A percentile compares a stretch with the other conserved stretches of the same genome.
phyloP scores from a whole-genome alignment of 2,113 vertebrate species.

The Nothocercus julius region DNA sequence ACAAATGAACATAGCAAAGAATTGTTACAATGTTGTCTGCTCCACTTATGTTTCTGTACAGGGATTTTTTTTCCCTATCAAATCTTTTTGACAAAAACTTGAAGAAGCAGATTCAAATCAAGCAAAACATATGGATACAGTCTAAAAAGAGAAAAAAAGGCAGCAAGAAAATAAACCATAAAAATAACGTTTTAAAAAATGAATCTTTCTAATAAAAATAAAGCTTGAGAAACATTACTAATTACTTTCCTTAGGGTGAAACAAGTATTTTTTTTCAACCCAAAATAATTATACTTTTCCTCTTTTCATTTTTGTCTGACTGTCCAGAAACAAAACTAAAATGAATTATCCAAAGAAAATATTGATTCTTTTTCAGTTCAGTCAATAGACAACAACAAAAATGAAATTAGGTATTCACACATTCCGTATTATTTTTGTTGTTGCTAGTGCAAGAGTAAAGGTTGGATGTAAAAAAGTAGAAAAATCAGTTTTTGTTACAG shows the following conservation, averaged over 20 bases:
- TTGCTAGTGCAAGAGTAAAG: neutral
- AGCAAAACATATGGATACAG: neutral
- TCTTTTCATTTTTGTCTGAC: neutral
- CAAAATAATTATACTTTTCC: neutral
- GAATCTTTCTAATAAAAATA: neutral
- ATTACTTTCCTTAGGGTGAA: neutral
- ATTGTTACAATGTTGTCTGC: neutral
- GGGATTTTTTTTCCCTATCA: neutral
- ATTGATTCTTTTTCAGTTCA: neutral
- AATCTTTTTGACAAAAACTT: neutral
- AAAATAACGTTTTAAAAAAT: neutral
- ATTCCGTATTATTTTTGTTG: neutral
- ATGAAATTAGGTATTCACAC: neutral
- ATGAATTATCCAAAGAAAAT: neutral
- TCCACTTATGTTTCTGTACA: neutral
- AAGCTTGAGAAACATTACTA: neutral
- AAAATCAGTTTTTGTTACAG: neutral
- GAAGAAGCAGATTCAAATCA: neutral
- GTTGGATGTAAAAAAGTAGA: neutral
- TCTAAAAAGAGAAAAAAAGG: neutral
- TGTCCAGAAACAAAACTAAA: constrained; percentile 10
- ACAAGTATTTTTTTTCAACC: neutral
- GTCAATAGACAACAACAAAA: neutral
- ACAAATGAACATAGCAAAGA: neutral
- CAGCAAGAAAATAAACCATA: neutral